Evolutionary conservation across 2,113 vertebrate species (phyloP).

Genomic region (Leptodactylus fuscus): DNA sequence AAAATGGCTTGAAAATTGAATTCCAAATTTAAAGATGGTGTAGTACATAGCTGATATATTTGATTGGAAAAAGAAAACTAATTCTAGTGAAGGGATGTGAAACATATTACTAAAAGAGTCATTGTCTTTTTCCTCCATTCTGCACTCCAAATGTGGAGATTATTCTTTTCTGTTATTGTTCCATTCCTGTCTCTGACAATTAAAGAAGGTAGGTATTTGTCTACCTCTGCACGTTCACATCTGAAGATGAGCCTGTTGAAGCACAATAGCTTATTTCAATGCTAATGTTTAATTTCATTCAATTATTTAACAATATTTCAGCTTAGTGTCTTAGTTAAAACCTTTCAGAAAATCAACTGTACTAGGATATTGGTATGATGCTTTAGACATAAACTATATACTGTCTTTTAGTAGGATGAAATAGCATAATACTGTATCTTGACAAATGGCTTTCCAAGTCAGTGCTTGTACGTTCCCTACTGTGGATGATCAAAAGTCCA

Average conservation of each 20-base stretch:
- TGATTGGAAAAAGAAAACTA: constrained; percentile 73
- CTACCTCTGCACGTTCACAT: constrained; percentile 95
- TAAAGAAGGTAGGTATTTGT: constrained; percentile 96
- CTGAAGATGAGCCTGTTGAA: constrained; percentile 97
- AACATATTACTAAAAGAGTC: constrained; percentile 91
- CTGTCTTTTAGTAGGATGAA: not conserved
- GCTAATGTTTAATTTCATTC: constrained; percentile 76
- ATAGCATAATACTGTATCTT: not conserved
- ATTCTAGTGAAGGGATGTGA: constrained; percentile 81
- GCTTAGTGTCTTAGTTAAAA: constrained; percentile 67
- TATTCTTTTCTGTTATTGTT: constrained; percentile 94
- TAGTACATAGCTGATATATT: constrained; percentile 73
- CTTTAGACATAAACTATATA: constrained; percentile 80
- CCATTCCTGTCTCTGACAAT: constrained; percentile 96
- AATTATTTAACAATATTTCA: constrained; percentile 70
- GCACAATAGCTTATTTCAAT: constrained; percentile 98
- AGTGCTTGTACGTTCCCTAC: not conserved
- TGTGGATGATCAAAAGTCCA: constrained; percentile 21
- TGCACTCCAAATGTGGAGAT: constrained; percentile 93
- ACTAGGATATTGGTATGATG: constrained; percentile 76
- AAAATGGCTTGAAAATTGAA: constrained; percentile 32
- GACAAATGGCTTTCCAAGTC: not conserved
- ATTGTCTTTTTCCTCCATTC: constrained; percentile 94
- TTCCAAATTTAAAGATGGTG: constrained; percentile 53
- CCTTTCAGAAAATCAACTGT: constrained; percentile 56